These are phyloP conservation scores for Neostethus bicornis DNA, from an alignment of 2,797 vertebrate genomes.

Conservation along the genomic window DNA sequence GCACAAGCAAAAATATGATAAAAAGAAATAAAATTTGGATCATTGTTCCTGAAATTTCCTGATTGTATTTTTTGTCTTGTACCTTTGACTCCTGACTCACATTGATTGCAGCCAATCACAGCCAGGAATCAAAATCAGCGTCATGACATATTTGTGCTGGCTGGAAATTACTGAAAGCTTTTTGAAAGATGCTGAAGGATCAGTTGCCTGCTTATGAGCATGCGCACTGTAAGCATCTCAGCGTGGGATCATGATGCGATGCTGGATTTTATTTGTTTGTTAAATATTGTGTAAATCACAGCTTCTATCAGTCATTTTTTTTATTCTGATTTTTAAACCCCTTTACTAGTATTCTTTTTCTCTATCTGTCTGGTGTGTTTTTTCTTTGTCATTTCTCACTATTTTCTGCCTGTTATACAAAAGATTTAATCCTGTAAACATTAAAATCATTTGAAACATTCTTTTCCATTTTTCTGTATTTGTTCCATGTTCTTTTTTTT, in stretches of 20 bases:
- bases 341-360: slow-evolving; percentile 3
- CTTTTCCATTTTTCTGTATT: too few species aligned
- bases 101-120: slow-evolving; percentile 51
- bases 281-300: too few species aligned
- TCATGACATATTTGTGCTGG: slow-evolving; percentile 43
- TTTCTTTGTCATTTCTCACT: background rate
- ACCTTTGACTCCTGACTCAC: slow-evolving; percentile 54
- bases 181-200: slow-evolving; percentile 55
- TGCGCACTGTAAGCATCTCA: slow-evolving; percentile 49
- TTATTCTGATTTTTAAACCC: too few species aligned
- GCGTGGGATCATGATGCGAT: slow-evolving; percentile 7
- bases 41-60: background rate
- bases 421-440: too few species aligned
- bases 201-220: slow-evolving; percentile 48
- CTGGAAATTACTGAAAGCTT: slow-evolving; percentile 41
- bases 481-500: too few species aligned
- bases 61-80: slow-evolving; percentile 45
- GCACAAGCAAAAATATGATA: background rate
- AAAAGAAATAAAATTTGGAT: background rate
- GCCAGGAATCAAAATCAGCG: slow-evolving; percentile 19
- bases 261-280: too few species aligned
- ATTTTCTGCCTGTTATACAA: too few species aligned
- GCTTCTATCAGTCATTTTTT: too few species aligned
- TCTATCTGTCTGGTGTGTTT: background rate
- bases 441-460: too few species aligned